Evolutionary conservation across 2,113 vertebrate species (phyloP).

Genomic region (Lanius collurio): DNA sequence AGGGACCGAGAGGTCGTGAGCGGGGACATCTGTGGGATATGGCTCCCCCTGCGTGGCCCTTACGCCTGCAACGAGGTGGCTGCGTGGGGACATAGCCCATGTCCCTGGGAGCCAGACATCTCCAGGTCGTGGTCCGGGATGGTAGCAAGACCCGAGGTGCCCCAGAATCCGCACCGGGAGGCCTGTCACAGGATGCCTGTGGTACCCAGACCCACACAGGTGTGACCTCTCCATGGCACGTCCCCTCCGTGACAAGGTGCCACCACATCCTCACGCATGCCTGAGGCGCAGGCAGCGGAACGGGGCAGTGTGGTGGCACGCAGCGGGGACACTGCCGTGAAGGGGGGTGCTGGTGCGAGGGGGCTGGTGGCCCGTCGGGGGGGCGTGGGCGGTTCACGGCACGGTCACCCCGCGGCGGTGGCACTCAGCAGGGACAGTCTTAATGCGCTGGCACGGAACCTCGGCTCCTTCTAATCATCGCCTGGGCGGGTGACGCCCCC

Average conservation of each 20-base stretch:
- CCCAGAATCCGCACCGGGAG: rapidly evolving
- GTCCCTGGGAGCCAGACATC: neutral
- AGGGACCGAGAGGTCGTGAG: rapidly evolving
- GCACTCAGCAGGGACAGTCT: neutral
- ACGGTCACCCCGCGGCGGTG: neutral
- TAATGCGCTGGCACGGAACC: neutral
- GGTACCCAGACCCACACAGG: neutral
- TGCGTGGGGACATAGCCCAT: rapidly evolving
- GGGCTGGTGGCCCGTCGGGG: neutral
- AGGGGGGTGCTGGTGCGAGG: neutral
- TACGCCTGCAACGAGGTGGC: neutral
- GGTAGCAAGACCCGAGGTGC: neutral
- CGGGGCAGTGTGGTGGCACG: neutral
- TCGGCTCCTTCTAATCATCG: neutral
- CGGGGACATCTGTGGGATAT: rapidly evolving
- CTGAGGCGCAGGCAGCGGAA: neutral
- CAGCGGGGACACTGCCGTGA: neutral
- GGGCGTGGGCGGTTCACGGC: neutral
- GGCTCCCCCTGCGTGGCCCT: rapidly evolving
- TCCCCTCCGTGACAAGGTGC: neutral
- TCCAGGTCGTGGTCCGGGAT: rapidly evolving
- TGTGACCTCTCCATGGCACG: neutral
- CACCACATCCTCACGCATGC: neutral
- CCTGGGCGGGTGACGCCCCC: neutral
- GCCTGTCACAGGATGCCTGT: neutral